A percentile compares a stretch with the other conserved stretches of the same genome.
Conservation (phyloP, 2,797 vertebrate species). For the Characodon lateralis region DNA sequence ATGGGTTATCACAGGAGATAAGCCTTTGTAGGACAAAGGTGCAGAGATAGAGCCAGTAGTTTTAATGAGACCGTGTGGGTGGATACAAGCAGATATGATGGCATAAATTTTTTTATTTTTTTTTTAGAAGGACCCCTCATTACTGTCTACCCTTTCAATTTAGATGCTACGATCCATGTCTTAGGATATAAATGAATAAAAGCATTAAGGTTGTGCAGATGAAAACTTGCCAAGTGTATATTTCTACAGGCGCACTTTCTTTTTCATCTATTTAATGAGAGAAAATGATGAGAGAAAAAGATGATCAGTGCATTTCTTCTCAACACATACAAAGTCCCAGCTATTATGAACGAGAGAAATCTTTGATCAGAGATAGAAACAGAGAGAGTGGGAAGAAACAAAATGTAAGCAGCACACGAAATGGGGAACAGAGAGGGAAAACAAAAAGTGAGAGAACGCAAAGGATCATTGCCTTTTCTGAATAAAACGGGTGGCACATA, state of each 20-base stretch:
- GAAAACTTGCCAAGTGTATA: constrained; percentile 13
- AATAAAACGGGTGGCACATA: constrained; percentile 42
- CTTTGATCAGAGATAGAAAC: constrained; percentile 65
- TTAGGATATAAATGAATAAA: constrained; percentile 11
- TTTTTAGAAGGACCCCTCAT: constrained; percentile 57
- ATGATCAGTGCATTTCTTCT: constrained; percentile 14
- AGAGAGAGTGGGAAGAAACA: constrained; percentile 53
- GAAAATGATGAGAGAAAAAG: constrained; percentile 53
- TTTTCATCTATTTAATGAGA: constrained; percentile 55
- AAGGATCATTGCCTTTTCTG: constrained; percentile 45
- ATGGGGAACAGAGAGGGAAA: constrained; percentile 34
- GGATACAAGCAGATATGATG: constrained; percentile 28
- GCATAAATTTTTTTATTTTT: constrained; percentile 24
- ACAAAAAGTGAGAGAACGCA: constrained; percentile 34
- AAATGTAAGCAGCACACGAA: constrained; percentile 62
- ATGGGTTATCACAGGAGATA: constrained; percentile 46
- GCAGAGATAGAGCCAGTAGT: constrained; percentile 33
- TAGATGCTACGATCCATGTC: constrained; percentile 29
- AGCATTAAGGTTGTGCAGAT: background rate
- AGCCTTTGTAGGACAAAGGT: constrained; percentile 47
- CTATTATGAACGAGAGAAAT: constrained; percentile 60
- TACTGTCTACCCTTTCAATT: constrained; percentile 40
- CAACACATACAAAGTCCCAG: constrained; percentile 18
- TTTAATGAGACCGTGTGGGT: constrained; percentile 64
- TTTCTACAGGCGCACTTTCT: background rate